Percentiles rank a stretch among this genome's conserved stretches.
Evolutionary conservation across 1,140 invertebrate species (phyloP).

Genomic region (Drosophila littoralis): DNA sequence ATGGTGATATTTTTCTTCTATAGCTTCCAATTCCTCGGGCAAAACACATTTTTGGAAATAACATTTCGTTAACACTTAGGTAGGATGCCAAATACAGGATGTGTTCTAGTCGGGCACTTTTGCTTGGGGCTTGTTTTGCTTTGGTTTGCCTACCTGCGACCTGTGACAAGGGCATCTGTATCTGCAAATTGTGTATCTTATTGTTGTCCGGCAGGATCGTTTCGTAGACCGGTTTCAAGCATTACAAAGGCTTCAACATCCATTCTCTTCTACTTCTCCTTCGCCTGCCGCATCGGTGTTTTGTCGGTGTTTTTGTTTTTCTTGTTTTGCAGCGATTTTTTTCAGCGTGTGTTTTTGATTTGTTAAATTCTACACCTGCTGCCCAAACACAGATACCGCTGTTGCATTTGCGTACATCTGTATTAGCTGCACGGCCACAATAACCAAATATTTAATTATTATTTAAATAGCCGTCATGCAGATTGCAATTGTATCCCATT

Average conservation of each 20-base stretch:
- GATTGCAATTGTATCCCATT: background rate
- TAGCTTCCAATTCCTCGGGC: too few species aligned
- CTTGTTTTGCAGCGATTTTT: slow-evolving; percentile 9
- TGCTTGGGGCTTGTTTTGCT: background rate
- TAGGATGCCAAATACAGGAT: background rate
- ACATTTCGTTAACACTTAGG: background rate
- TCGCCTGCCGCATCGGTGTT: background rate
- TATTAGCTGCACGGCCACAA: background rate
- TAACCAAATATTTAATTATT: background rate
- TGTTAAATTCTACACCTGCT: slow-evolving; percentile 35
- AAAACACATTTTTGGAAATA: background rate
- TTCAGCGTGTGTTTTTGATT: background rate
- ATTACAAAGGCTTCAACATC: slow-evolving; percentile 25
- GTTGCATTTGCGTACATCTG: background rate
- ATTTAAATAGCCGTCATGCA: too few species aligned
- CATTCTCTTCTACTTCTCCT: background rate
- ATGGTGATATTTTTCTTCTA: too few species aligned
- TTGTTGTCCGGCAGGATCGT: slow-evolving; percentile 35
- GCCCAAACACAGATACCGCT: slow-evolving; percentile 5
- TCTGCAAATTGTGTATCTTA: slow-evolving; percentile 2
- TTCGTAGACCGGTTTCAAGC: slow-evolving; percentile 21
- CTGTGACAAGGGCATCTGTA: background rate
- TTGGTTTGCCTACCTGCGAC: slow-evolving; percentile 5
- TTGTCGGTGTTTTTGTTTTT: background rate
- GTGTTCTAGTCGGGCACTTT: background rate